Evolutionary conservation across 2,113 vertebrate genomes (phyloP), one percentile per base, ranked within the genome.

Genomic region (Elanus axillaris): DNA sequence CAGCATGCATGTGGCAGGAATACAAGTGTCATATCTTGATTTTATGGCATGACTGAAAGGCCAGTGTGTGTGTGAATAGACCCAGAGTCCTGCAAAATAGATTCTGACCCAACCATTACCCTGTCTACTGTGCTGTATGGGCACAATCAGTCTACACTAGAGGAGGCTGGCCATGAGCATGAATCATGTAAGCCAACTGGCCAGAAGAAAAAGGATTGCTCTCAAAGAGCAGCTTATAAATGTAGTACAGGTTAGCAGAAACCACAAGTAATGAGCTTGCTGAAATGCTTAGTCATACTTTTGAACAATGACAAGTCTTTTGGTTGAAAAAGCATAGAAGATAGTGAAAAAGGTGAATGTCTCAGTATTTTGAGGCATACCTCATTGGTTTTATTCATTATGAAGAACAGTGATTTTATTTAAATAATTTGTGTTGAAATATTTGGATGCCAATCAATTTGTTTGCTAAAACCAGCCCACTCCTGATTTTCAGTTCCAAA

Each of bases 121-220:
- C 32, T 63, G 38, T 59, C 18, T 63, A 2, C 12, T 64, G 18
- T 60, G 43, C 3, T 55, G 17, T 40, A 13, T 45, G 29, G 50
- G 17, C 15, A 22, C 11, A 66, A 15, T 45, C 21, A 14, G 18
- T 31, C 19, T 1, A 2, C 7, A 12, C 10, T 42, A 52, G 22
- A 62, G 22, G 3, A 12, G 2, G 5, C 19, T 71, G 19, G 23
- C 16, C 20, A 17, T 0, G 0, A 56, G 2, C 6, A 58, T 56
- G 26, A 56, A 56, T 20, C 13, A 34, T 32, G 14, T 34, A 42
- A 71, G 6, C 6, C 62, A 82, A n/a, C 2, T 38, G 36, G 2
- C 11, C 66, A 7, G 20, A 64, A 60, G 26, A 71, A 86, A 22
- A 69, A 3, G 17, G 6, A n/a, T 38, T n/a, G 0, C 60, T 94